Evolutionary conservation across 1,140 invertebrate genomes (phyloP).

Genomic region (Drosophila chauvacae): DNA sequence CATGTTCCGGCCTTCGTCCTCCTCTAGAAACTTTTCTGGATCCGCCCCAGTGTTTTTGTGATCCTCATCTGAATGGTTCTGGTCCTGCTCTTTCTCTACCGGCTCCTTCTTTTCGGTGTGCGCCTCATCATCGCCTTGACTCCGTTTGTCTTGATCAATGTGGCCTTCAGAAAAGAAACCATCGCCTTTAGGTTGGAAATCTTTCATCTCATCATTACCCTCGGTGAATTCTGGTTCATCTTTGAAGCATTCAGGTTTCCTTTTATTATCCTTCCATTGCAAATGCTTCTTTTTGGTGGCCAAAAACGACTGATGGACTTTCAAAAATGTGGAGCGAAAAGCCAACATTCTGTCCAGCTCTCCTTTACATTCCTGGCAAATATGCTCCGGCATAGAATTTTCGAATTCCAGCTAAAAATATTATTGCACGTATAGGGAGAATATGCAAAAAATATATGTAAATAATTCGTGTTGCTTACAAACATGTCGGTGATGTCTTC

Average conservation of each 20-base stretch:
- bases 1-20: not conserved
- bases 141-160: not conserved
- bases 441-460: too few relatives aligned
- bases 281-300: slow-evolving; percentile 36
- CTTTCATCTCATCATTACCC: too few relatives aligned
- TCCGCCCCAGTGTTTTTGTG: not conserved
- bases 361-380: slow-evolving; percentile 47
- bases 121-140: not conserved
- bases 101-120: not conserved
- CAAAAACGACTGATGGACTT: slow-evolving; percentile 17
- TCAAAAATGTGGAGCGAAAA: slow-evolving; percentile 48
- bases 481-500: slow-evolving; percentile 65
- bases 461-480: slow-evolving; percentile 26
- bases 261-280: not conserved
- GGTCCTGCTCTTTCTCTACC: not conserved
- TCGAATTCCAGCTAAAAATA: slow-evolving; percentile 47
- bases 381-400: slow-evolving; percentile 36
- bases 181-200: too few relatives aligned
- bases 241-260: not conserved
- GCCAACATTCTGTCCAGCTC: slow-evolving; percentile 30
- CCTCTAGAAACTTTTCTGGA: not conserved
- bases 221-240: not conserved
- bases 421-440: not conserved
- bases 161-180: too few relatives aligned
- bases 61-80: not conserved